Evolutionary conservation across 2,888 invertebrate genomes (phyloP).

Genomic region (Empis stercorea): DNA sequence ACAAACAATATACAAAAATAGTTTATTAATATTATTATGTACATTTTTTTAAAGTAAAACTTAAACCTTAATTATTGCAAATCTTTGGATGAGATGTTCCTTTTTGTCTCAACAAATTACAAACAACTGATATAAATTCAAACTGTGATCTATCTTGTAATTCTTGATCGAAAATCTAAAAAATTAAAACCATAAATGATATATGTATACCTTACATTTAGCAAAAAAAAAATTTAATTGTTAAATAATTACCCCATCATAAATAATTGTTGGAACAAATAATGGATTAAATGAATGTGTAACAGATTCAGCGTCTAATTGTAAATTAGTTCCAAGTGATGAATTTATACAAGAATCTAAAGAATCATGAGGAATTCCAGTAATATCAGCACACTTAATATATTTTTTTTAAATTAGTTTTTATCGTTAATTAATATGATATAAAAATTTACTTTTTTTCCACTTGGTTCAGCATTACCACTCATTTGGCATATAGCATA

Average conservation of each 20-base stretch:
- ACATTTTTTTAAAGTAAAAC: too few species aligned
- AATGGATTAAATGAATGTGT: conserved; percentile 32
- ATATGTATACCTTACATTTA: too few species aligned
- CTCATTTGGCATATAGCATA: conserved; percentile 39
- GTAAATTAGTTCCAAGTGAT: conserved; percentile 33
- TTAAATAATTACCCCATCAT: conserved; percentile 39
- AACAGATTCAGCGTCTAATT: conserved; percentile 38
- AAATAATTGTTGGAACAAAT: conserved; percentile 42
- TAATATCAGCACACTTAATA: conserved; percentile 34
- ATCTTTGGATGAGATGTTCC: background rate
- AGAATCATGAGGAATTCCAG: conserved; percentile 29
- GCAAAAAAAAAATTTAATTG: too few species aligned
- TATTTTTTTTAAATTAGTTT: background rate
- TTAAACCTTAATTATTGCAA: too few species aligned
- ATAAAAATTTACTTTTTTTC: conserved; percentile 12
- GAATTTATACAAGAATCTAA: conserved; percentile 34
- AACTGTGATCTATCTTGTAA: conserved; percentile 35
- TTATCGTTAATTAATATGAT: background rate
- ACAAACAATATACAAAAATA: too few species aligned
- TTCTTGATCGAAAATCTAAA: conserved; percentile 32
- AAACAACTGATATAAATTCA: conserved; percentile 35
- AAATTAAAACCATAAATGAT: conserved; percentile 11
- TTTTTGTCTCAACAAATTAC: conserved; percentile 20
- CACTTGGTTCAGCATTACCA: conserved; percentile 25
- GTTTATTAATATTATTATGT: too few species aligned